phyloP scores from a whole-genome alignment of 2,888 invertebrate genomes.

The Pachliopta kotzebuea region DNA sequence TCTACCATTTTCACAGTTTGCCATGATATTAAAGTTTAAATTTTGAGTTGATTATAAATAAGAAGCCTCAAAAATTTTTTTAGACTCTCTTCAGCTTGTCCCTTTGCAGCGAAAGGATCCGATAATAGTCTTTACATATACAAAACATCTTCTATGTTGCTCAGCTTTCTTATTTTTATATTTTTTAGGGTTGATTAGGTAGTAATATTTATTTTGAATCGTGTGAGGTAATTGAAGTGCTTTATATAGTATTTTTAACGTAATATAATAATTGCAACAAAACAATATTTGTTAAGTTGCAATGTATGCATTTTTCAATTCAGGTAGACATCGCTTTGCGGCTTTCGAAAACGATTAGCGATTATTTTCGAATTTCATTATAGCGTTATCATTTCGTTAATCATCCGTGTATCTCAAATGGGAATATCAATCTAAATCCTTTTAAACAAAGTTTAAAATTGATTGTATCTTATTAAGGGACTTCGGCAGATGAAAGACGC shows the following conservation, averaged over 20 bases:
- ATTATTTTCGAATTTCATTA: constrained; percentile 76
- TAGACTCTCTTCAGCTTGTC: too few relatives aligned
- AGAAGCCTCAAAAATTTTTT: too few relatives aligned
- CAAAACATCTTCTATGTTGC: too few relatives aligned
- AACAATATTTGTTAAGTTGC: constrained; percentile 25
- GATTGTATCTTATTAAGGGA: constrained; percentile 34
- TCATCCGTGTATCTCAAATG: constrained; percentile 36
- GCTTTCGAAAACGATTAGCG: constrained; percentile 67
- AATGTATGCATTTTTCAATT: constrained; percentile 47
- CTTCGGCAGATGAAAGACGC: constrained; percentile 71
- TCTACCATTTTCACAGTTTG: too few relatives aligned
- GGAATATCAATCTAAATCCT: constrained; percentile 39
- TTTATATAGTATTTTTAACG: neutral
- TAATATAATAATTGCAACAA: constrained; percentile 1
- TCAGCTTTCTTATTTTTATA: too few relatives aligned
- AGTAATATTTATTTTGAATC: neutral
- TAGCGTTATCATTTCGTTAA: constrained; percentile 70
- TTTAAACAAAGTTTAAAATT: constrained; percentile 44
- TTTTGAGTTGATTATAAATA: too few relatives aligned
- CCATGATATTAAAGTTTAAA: too few relatives aligned
- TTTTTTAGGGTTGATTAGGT: neutral
- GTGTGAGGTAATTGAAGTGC: neutral
- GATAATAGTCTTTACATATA: too few relatives aligned
- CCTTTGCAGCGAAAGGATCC: too few relatives aligned
- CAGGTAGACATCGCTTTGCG: constrained; percentile 52